Percentiles rank a stretch among this genome's conserved stretches.
These are phyloP conservation scores for Metaphire vulgaris DNA, from an alignment of 1,140 invertebrate species.

Conservation along the genomic window DNA sequence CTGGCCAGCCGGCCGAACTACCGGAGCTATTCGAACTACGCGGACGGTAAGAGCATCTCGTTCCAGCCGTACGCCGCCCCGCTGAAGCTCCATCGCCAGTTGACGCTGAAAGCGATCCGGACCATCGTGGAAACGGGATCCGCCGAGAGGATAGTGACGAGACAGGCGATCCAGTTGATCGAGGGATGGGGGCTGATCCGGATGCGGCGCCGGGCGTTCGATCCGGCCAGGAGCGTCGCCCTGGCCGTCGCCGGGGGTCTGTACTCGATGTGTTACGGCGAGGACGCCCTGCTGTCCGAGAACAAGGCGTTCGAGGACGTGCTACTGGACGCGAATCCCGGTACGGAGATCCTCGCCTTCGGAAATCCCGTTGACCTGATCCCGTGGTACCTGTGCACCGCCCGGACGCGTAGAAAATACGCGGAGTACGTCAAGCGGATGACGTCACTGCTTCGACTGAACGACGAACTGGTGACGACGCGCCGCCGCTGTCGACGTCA, in stretches of 20 bases:
- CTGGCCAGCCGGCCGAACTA: conserved; percentile 30
- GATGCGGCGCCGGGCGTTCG: background rate
- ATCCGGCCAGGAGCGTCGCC: conserved; percentile 11
- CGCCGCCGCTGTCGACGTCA: background rate
- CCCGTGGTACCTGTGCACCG: conserved; percentile 5
- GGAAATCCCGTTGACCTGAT: conserved; percentile 24
- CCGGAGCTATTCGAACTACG: conserved; percentile 18
- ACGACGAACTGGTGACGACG: background rate
- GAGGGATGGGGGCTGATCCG: background rate
- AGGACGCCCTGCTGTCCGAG: background rate
- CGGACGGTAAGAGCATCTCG: conserved; percentile 23
- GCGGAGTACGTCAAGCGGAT: conserved; percentile 13
- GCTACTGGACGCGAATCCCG: conserved; percentile 10
- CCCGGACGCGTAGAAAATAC: background rate
- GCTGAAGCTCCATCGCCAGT: conserved; percentile 8
- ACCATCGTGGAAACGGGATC: background rate
- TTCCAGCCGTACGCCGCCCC: conserved; percentile 15
- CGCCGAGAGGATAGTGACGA: conserved; percentile 12
- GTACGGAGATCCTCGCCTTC: conserved; percentile 23
- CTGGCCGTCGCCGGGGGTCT: conserved; percentile 20
- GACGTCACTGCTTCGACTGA: conserved; percentile 6
- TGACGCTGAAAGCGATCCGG: background rate
- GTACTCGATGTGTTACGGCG: conserved; percentile 22
- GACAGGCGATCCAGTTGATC: background rate
- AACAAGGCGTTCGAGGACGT: conserved; percentile 9